These are phyloP conservation scores for Gavia stellata DNA, from an alignment of 2,113 vertebrate genomes.

Conservation along the genomic window DNA sequence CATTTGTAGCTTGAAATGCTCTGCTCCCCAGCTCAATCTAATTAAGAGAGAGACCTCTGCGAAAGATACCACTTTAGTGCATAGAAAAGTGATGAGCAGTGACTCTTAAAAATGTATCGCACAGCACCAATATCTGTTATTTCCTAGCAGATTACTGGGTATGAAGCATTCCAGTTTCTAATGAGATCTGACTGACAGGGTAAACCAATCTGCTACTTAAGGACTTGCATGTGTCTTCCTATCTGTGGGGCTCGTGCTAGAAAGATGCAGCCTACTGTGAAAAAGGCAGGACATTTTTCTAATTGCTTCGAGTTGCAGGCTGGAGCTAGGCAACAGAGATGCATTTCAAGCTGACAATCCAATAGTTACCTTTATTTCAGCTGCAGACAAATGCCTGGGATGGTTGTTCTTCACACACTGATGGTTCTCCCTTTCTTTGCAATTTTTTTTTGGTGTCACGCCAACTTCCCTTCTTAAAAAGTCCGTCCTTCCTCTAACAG, in stretches of 20 bases:
- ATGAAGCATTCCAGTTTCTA: not conserved
- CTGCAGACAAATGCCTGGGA: not conserved
- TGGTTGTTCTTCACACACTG: not conserved
- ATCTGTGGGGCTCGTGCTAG: not conserved
- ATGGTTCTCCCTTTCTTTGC: not conserved
- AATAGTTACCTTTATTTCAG: not conserved
- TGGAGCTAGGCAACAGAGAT: not conserved
- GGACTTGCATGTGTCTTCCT: not conserved
- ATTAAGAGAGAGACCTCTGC: not conserved
- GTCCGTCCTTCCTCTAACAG: not conserved
- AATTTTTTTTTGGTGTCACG: not conserved
- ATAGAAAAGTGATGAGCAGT: not conserved
- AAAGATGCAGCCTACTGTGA: not conserved
- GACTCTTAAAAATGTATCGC: not conserved
- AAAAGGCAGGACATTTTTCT: not conserved
- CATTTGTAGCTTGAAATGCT: not conserved
- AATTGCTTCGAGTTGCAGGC: constrained; percentile 17
- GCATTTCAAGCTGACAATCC: constrained; percentile 23
- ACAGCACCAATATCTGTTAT: not conserved
- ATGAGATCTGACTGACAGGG: not conserved
- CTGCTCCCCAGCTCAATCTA: not conserved
- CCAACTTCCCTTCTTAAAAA: not conserved
- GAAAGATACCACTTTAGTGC: not conserved
- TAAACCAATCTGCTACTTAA: not conserved
- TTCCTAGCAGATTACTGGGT: not conserved